A percentile compares a stretch with the other conserved stretches of the same genome.
Evolutionary conservation across 2,888 invertebrate species (phyloP).

Genomic region (Ceramica pisi): DNA sequence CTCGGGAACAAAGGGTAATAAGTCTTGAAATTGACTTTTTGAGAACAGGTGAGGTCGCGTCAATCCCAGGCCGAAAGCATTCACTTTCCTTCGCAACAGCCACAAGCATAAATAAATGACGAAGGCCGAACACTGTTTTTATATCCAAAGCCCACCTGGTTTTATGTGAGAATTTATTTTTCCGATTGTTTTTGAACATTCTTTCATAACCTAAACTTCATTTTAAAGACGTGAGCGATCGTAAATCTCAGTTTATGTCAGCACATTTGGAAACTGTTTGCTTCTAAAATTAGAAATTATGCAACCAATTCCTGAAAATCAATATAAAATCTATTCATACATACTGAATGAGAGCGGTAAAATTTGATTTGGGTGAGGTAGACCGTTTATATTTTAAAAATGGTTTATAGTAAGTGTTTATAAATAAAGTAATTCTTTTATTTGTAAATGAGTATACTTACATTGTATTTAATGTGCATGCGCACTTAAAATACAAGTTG

Average conservation of each 20-base stretch:
- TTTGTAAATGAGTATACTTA: conserved; percentile 36
- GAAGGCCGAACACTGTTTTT: conserved; percentile 82
- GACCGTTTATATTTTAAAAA: conserved; percentile 18
- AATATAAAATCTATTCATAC: conserved; percentile 58
- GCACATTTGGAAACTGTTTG: conserved; percentile 80
- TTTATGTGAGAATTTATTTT: conserved; percentile 80
- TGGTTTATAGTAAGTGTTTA: conserved; percentile 9
- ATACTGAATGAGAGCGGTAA: conserved; percentile 35
- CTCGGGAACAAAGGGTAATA: conserved; percentile 86
- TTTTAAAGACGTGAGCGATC: conserved; percentile 82
- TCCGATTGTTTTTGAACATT: conserved; percentile 82
- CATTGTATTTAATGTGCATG: conserved; percentile 40
- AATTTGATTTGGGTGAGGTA: conserved; percentile 38
- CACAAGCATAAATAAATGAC: conserved; percentile 78
- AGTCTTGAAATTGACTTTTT: conserved; percentile 84
- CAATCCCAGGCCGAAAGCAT: conserved; percentile 77
- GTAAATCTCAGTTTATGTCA: conserved; percentile 85
- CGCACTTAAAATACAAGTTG: conserved; percentile 54
- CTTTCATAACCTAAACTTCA: conserved; percentile 85
- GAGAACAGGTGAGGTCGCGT: conserved; percentile 85
- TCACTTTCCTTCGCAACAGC: conserved; percentile 82
- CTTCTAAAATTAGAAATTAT: conserved; percentile 82
- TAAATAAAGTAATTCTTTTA: conserved; percentile 45
- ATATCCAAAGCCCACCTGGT: conserved; percentile 83
- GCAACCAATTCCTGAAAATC: conserved; percentile 71